A percentile compares a stretch with the other conserved stretches of the same genome.
phyloP scores from a whole-genome alignment of 2,797 vertebrate species.

The Gouania willdenowi region DNA sequence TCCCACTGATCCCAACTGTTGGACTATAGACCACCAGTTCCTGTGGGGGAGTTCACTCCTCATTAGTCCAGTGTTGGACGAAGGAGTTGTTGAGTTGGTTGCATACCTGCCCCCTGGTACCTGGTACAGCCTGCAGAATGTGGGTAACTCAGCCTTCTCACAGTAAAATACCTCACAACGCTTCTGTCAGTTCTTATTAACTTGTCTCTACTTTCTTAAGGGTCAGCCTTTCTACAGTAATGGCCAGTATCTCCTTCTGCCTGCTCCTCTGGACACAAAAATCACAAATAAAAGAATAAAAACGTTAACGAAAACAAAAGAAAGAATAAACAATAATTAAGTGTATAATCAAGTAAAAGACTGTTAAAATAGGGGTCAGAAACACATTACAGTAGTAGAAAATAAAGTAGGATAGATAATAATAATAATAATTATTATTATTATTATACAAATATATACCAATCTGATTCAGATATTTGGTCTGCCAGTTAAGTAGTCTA shows the following conservation, averaged over 20 bases:
- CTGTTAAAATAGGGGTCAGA: too few species aligned
- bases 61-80: conserved; percentile 85
- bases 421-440: too few species aligned
- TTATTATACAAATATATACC: too few species aligned
- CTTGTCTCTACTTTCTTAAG: conserved; percentile 36
- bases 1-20: conserved; percentile 81
- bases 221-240: conserved; percentile 77
- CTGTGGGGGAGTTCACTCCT: conserved; percentile 89
- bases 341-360: too few species aligned
- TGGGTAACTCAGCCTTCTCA: conserved; percentile 54
- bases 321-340: too few species aligned
- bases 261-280: conserved; percentile 84
- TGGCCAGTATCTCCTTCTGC: conserved; percentile 84
- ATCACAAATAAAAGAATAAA: too few species aligned
- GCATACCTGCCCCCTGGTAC: conserved; percentile 84
- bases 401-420: too few species aligned
- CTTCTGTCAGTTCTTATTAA: not conserved
- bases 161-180: not conserved
- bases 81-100: conserved; percentile 73
- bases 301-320: too few species aligned
- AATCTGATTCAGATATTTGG: too few species aligned
- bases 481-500: too few species aligned
- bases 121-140: conserved; percentile 84
- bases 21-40: conserved; percentile 85
- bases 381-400: too few species aligned